Evolutionary conservation across 2,113 vertebrate species (phyloP), one percentile per base, ranked within the genome.

Genomic region (Otus sunia): DNA sequence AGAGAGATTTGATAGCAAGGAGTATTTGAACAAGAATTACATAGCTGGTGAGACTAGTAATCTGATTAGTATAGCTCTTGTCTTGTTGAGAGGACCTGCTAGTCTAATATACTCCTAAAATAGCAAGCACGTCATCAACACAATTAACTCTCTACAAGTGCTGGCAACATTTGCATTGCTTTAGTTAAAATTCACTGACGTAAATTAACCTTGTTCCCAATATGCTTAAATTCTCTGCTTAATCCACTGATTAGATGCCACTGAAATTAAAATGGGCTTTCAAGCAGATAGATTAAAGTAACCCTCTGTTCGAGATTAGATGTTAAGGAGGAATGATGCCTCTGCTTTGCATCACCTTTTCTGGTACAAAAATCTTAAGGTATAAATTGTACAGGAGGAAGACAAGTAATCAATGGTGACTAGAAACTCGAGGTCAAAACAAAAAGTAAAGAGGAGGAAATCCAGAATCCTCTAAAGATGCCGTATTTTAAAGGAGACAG

Each of bases 171-270:
- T 49, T 82, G 37, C 34, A 25, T 53, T 69, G 37, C 63, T 83
- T 66, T n/a, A 67, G 63, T 67, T 86, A 72, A 86, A 92, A 88
- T 52, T 75, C 66, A 41, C 23, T 90, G 50, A 45, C 0, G 2
- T 67, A 76, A 91, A 86, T 96, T 66, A 90, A 91, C 83, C 50
- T 88, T 85, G 90, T 86, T 94, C 52, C 45, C 37, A 89, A 64
- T 53, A 22, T 12, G 79, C 43, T 74, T 75, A 41, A 94, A 86
- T 79, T 80, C 71, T 82, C 67, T 27, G 26, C 53, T 88, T 82
- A 91, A 87, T 68, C 62, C 81, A 92, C 67, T 1, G 4, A 56
- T 66, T 50, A 66, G 39, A 74, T 55, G 21, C 53, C 59, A 89
- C 66, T 25, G 37, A 81, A 87, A 85, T 88, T 82, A 79, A 92